Evolutionary conservation across 2,888 invertebrate species (phyloP), one percentile per base, ranked within the genome.

Genomic region (Cheilosia grossa): DNA sequence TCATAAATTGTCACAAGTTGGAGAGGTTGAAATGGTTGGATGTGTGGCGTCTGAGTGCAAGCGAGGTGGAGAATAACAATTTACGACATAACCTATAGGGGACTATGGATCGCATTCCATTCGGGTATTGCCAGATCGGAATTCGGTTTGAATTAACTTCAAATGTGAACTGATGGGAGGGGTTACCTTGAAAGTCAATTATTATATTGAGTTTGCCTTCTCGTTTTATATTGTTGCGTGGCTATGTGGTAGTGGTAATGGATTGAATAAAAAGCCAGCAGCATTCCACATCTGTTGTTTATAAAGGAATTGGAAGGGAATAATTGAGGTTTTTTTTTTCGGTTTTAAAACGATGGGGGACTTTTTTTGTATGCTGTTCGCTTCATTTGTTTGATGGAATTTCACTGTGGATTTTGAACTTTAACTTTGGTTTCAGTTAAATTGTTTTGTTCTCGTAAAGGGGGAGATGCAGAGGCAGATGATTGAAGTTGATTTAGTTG

Each of bases 51-150:
- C 9, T 44, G 42, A 63, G 61, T 24, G 67, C 4, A 42, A 85
- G 56, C 33, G 67, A 51, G 81, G 64, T 58, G 37, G 75, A 56
- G 19, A 33, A 54, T 59, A 66, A 81, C 85, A 85, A 85, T 85
- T 85, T 85, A 77, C 81, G 75, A 85, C 81, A 81, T 85, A 85
- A 85, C 81, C 75, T 81, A 85, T 81, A 24, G 85, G 81, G 85
- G 85, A 72, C 85, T 85, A 77, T 70, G 72, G 63, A 77, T 75
- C 81, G 77, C 85, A 85, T 85, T 85, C 85, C 85, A 72, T 42
- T 66, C 40, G 47, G 72, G 85, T 54, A 67, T 44, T 85, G 85
- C 85, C 85, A 85, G 75, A 67, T 49, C 44, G 40, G 17, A 10
- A 56, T 67, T 47, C 27, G 4, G 51, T 42, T 30, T 53, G 19